These are phyloP conservation scores for Helicoverpa armigera DNA, from an alignment of 1,140 invertebrate species.

Conservation along the genomic window DNA sequence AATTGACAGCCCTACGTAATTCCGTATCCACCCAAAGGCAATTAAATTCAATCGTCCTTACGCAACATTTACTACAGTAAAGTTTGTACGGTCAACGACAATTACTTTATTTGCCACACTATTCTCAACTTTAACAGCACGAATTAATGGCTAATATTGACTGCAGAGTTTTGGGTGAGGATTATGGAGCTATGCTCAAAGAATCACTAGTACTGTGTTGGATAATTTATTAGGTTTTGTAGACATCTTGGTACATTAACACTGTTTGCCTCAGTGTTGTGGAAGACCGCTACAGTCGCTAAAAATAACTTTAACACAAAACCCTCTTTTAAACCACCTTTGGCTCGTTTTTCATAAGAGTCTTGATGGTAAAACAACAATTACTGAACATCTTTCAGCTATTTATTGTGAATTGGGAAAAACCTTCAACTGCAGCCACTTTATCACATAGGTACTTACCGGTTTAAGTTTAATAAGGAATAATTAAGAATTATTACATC, in stretches of 20 bases:
- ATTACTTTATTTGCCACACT: background rate
- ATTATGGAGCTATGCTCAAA: slow-evolving; percentile 15
- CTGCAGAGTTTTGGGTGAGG: background rate
- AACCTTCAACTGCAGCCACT: too few relatives aligned
- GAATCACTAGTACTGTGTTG: slow-evolving; percentile 5
- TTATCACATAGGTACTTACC: too few relatives aligned
- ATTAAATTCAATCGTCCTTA: slow-evolving; percentile 51
- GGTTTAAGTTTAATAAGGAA: too few relatives aligned
- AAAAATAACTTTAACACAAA: background rate
- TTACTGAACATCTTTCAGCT: too few relatives aligned
- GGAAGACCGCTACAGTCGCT: background rate
- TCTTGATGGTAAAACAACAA: too few relatives aligned
- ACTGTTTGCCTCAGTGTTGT: background rate
- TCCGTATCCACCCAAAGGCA: slow-evolving; percentile 34
- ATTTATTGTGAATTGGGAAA: too few relatives aligned
- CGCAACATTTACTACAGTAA: slow-evolving; percentile 48
- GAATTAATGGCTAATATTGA: slow-evolving; percentile 9
- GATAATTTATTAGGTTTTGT: slow-evolving; percentile 47
- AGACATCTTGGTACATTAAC: slow-evolving; percentile 36
- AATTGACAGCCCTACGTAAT: slow-evolving; percentile 33
- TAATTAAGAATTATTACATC: too few relatives aligned
- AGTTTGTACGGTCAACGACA: slow-evolving; percentile 41
- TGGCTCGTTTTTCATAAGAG: too few relatives aligned
- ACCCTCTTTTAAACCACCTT: too few relatives aligned
- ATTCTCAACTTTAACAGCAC: background rate